These are phyloP conservation scores for Chaetoderma sp. DNA, from an alignment of 2,888 invertebrate species.

Conservation along the genomic window DNA sequence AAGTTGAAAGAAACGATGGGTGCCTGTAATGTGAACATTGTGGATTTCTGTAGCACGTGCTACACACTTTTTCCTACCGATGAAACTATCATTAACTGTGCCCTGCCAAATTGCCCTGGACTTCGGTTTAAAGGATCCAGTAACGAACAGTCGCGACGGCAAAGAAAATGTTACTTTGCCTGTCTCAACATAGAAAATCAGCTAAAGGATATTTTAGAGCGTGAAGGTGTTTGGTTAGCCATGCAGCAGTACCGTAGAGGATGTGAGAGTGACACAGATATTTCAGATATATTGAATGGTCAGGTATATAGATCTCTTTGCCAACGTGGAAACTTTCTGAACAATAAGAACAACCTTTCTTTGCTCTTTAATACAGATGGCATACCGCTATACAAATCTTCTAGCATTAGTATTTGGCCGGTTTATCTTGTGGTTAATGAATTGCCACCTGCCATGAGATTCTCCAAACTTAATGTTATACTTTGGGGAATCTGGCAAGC, in stretches of 20 bases:
- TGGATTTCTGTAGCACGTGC: no score
- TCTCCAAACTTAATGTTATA: slow-evolving; percentile 25
- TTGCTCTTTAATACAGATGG: slow-evolving; percentile 30
- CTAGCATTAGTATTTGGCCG: slow-evolving; percentile 30
- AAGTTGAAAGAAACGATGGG: no score
- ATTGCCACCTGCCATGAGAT: slow-evolving; percentile 23
- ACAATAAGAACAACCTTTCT: slow-evolving; percentile 10
- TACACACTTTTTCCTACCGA: no score
- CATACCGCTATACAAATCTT: slow-evolving; percentile 31
- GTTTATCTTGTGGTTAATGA: slow-evolving; percentile 31
- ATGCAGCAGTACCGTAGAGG: neutral
- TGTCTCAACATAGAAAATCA: slow-evolving; percentile 17
- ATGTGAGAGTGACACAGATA: neutral
- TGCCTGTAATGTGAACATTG: no score
- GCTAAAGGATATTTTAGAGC: slow-evolving; percentile 15
- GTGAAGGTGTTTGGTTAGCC: slow-evolving; percentile 8
- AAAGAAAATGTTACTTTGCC: slow-evolving; percentile 11
- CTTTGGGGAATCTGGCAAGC: slow-evolving; percentile 29
- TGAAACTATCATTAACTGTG: no score
- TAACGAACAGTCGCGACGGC: no score
- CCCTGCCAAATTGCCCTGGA: no score
- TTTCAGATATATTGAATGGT: neutral
- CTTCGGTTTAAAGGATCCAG: no score
- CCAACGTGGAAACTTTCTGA: slow-evolving; percentile 21
- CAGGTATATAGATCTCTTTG: slow-evolving; percentile 19